Evolutionary conservation across 2,888 invertebrate genomes (phyloP), one percentile per base, ranked within the genome.

Genomic region (Blastobasis adustella): DNA sequence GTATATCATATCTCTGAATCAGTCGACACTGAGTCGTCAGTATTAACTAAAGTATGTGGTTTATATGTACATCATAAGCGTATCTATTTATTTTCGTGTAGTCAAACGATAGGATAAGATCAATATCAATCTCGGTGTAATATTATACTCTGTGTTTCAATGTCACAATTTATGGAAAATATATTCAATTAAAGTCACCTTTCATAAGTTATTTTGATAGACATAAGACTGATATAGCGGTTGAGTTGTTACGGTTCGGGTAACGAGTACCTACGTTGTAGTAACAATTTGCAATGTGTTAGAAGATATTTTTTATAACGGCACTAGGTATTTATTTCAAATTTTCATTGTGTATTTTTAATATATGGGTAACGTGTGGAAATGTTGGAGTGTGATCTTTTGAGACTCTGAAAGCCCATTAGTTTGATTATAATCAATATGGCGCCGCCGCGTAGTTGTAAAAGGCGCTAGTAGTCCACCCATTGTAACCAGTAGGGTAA

Each of bases 191-290:
- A 42, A 47, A 47, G 48, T 8, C 5, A 42, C 41, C 10, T 7
- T 9, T 36, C 23, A 23, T 41, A 23, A 23, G 5, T 47, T 42
- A 45, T 49, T 49, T 71, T 70, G 66, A 78, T 85, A 85, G 83
- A 73, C 79, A 84, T 86, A 86, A 87, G 86, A 87, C 85, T 86
- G 86, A 85, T 77, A 61, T 77, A 80, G 23, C 68, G 69, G 69
- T 79, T 82, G 72, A 63, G 69, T 79, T 79, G 58, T 63, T 67
- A 70, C 67, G 51, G 53, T 66, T 73, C 67, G 50, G 50, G 55
- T 58, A 55, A 54, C 50, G 51, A 23, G 23, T 23, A 23, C 23
- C 23, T 23, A 23, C 23, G 23, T 23, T 23, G 23, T 23, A 23
- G 61, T 63, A 61, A 66, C 65, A 57, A 57, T 50, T 62, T 63